phyloP scores from a whole-genome alignment of 2,888 invertebrate genomes.

The Anarsia innoxiella region DNA sequence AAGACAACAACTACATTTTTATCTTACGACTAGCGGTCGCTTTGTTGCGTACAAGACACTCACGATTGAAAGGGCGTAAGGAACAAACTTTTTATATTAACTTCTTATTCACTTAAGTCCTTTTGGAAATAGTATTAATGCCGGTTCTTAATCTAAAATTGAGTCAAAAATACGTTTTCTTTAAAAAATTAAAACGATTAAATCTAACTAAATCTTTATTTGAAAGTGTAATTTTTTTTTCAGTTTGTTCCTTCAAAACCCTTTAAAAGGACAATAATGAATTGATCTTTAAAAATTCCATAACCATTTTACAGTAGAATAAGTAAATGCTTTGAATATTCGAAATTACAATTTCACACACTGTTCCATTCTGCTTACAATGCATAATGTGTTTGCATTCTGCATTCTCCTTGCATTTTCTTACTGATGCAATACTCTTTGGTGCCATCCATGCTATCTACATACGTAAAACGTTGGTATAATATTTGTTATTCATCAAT shows the following conservation, averaged over 20 bases:
- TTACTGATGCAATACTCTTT: slow-evolving; percentile 13
- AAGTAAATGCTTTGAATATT: slow-evolving; percentile 15
- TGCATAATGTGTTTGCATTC: slow-evolving; percentile 9
- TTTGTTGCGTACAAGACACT: slow-evolving; percentile 5
- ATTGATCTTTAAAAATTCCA: slow-evolving; percentile 5
- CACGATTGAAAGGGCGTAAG: no score
- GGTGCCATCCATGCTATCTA: slow-evolving; percentile 4
- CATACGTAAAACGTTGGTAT: slow-evolving; percentile 3
- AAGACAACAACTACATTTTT: slow-evolving; percentile 15
- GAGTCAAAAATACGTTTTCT: no score
- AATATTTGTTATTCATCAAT: no score
- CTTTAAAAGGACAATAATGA: no score
- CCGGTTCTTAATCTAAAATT: no score
- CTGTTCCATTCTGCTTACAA: slow-evolving; percentile 7
- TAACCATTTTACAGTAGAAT: slow-evolving; percentile 3
- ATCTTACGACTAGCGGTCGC: slow-evolving; percentile 11
- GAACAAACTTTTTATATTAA: slow-evolving; percentile 4
- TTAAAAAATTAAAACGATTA: no score
- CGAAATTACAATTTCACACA: slow-evolving; percentile 5
- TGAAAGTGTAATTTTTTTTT: no score
- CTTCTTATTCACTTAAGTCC: no score
- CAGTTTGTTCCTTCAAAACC: no score
- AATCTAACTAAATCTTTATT: no score
- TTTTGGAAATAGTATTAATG: no score
- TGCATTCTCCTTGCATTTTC: slow-evolving; percentile 10